Evolutionary conservation across 1,140 invertebrate genomes (phyloP).

Genomic region (Gonatopus flavifemur): DNA sequence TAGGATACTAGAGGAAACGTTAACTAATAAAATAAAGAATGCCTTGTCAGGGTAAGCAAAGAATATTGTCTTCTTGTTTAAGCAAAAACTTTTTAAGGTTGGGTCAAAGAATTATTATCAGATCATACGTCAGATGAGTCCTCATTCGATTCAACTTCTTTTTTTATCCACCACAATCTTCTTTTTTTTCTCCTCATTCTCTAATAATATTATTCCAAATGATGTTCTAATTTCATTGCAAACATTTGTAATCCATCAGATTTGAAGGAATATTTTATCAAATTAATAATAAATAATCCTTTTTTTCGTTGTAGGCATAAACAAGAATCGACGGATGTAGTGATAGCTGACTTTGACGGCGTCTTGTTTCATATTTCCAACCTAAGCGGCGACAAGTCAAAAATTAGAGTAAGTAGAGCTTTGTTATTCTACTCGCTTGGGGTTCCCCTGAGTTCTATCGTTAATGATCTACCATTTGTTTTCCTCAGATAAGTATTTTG

Average conservation of each 20-base stretch:
- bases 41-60: conserved; percentile 88
- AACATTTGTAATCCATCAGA: background rate
- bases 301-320: conserved; percentile 75
- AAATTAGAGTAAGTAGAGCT: conserved; percentile 83
- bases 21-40: conserved; percentile 94
- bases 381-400: conserved; percentile 92
- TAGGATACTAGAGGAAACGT: conserved; percentile 94
- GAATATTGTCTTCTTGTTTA: conserved; percentile 18
- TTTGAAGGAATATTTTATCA: background rate
- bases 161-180: too few relatives aligned
- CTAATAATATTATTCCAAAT: background rate
- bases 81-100: conserved; percentile 23
- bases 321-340: conserved; percentile 92
- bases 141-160: too few relatives aligned
- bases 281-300: background rate
- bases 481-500: conserved; percentile 89
- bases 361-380: conserved; percentile 98
- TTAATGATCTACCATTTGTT: conserved; percentile 12
- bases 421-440: conserved; percentile 4
- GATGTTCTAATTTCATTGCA: background rate
- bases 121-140: too few relatives aligned
- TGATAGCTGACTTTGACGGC: conserved; percentile 97
- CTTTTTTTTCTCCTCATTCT: background rate
- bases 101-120: too few relatives aligned
- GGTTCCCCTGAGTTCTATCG: background rate